These are phyloP conservation scores for Eunapius fragilis DNA, from an alignment of 37 sponge, comb jelly and placozoan species.

Conservation along the genomic window DNA sequence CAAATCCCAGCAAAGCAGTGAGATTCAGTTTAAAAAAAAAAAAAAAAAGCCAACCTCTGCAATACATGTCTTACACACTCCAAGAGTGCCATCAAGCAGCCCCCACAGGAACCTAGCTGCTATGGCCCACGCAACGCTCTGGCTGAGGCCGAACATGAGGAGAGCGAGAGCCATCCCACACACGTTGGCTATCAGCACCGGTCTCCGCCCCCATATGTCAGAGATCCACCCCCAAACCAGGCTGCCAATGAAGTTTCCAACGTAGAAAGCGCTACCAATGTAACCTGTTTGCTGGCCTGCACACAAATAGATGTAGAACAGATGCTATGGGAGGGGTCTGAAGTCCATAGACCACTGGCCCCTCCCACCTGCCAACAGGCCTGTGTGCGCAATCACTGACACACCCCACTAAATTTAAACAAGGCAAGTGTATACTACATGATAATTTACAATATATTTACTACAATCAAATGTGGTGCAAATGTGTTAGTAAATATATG, in stretches of 20 bases:
- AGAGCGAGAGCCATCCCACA: slow-evolving; percentile 51
- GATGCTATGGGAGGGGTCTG: no score
- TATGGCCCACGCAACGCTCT: slow-evolving; percentile 87
- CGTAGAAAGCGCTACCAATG: slow-evolving; percentile 74
- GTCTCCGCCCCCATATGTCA: slow-evolving; percentile 74
- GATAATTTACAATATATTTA: no score
- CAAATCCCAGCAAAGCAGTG: no score
- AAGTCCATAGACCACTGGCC: no score
- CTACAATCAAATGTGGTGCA: no score
- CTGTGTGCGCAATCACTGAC: no score
- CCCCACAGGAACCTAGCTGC: slow-evolving; percentile 85
- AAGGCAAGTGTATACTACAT: no score
- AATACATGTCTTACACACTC: slow-evolving; percentile 86
- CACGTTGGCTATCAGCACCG: slow-evolving; percentile 70
- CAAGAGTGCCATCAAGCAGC: slow-evolving; percentile 81
- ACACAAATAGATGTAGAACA: no score
- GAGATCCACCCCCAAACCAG: slow-evolving; percentile 83
- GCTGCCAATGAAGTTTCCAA: slow-evolving; percentile 81
- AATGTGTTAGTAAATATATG: no score
- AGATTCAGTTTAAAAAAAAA: neutral
- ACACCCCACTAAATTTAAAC: no score
- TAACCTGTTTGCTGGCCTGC: slow-evolving; percentile 80
- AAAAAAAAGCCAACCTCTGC: slow-evolving; percentile 68
- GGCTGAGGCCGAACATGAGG: slow-evolving; percentile 78
- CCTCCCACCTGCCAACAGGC: no score